Conservation (phyloP, 2,888 invertebrate genomes). For the Drosophila merina region DNA sequence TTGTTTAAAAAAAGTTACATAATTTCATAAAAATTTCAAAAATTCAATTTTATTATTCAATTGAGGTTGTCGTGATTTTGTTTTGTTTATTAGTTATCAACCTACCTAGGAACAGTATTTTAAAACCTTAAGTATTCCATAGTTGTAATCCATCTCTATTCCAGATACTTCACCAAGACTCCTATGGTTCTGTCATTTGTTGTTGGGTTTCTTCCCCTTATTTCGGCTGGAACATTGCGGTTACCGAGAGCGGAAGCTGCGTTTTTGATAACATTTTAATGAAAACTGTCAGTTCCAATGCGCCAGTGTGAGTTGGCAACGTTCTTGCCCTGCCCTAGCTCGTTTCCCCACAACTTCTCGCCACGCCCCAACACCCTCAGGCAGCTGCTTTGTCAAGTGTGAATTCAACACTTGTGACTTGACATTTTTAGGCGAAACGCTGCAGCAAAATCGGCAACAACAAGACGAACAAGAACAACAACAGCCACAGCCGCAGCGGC, state of each 20-base stretch:
- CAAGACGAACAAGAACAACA: conserved; percentile 26
- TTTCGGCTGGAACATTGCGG: conserved; percentile 60
- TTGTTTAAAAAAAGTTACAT: too few relatives aligned
- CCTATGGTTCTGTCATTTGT: conserved; percentile 12
- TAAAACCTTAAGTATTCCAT: background rate
- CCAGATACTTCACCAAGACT: conserved; percentile 25
- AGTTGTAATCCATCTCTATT: background rate
- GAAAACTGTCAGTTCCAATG: conserved; percentile 80
- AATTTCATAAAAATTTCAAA: too few relatives aligned
- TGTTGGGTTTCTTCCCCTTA: conserved; percentile 21
- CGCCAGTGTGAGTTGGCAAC: conserved; percentile 37
- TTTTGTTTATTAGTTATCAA: too few relatives aligned
- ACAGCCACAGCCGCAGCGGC: conserved; percentile 43
- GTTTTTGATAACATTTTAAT: conserved; percentile 81
- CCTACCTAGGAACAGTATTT: too few relatives aligned
- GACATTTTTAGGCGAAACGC: conserved; percentile 74
- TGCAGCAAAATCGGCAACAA: conserved; percentile 36
- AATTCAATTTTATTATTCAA: too few relatives aligned
- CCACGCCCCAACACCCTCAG: conserved; percentile 42
- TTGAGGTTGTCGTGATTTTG: too few relatives aligned
- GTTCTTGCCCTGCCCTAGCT: conserved; percentile 2
- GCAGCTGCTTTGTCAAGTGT: conserved; percentile 72
- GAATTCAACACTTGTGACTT: conserved; percentile 79
- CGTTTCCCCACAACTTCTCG: conserved; percentile 31
- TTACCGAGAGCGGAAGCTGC: conserved; percentile 60